Conservation (phyloP, 2,797 vertebrate species). For the Macroramphosus scolopax region DNA sequence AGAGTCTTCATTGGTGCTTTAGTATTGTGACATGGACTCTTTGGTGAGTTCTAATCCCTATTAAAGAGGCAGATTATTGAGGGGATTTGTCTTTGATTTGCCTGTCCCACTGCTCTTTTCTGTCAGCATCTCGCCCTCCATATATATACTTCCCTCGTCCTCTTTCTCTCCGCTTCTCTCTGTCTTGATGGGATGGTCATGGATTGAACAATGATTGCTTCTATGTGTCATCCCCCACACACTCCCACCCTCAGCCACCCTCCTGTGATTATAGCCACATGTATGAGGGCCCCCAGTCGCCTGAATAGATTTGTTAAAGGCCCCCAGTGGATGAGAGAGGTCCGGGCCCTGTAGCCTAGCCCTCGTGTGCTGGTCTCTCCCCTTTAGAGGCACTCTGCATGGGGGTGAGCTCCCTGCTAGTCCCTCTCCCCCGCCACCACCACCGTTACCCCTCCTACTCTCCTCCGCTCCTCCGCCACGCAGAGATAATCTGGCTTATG, state of each 20-base stretch:
- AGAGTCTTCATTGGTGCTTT: conserved; percentile 66
- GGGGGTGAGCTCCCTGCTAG: conserved; percentile 79
- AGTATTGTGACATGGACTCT: conserved; percentile 66
- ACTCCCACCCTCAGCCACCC: conserved; percentile 51
- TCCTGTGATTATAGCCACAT: conserved; percentile 75
- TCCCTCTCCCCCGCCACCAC: neutral
- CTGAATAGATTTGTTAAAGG: conserved; percentile 95
- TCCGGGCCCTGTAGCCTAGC: conserved; percentile 78
- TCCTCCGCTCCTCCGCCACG: conserved; percentile 84
- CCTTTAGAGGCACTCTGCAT: conserved; percentile 82
- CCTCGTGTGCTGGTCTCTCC: conserved; percentile 83
- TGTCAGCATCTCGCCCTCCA: conserved; percentile 50
- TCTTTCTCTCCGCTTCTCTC: conserved; percentile 42
- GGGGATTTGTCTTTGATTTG: conserved; percentile 77
- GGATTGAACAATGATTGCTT: conserved; percentile 64
- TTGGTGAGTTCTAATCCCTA: conserved; percentile 75
- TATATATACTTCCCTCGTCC: conserved; percentile 43
- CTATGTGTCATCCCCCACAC: conserved; percentile 59
- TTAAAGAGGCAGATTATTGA: conserved; percentile 80
- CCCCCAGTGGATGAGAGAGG: conserved; percentile 86
- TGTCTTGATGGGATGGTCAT: conserved; percentile 55
- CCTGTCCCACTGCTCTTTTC: conserved; percentile 79
- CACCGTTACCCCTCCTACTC: conserved; percentile 45
- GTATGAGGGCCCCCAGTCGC: conserved; percentile 74
- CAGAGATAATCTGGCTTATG: conserved; percentile 99